Evolutionary conservation across 2,888 invertebrate genomes (phyloP), one percentile per base, ranked within the genome.

Genomic region (Spicauda simplicius): DNA sequence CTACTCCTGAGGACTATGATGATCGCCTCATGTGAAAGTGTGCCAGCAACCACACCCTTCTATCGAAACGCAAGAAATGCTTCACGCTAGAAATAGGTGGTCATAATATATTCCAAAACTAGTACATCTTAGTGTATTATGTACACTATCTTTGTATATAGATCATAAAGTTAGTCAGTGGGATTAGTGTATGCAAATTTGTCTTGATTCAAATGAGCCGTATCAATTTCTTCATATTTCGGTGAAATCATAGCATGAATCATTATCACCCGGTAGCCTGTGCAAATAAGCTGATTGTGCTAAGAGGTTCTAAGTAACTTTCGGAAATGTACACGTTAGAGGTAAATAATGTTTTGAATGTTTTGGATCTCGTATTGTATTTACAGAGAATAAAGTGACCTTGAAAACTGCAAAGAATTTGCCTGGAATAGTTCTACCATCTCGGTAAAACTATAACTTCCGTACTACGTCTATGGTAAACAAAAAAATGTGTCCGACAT

Each of bases 181-280:
- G 41, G 19, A 14, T 57, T 57, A 45, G 19, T 37, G 45, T 41
- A 58, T 53, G 50, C 11, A 55, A 60, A 54, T 30, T 55, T 59
- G 48, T 60, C 48, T n/a, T 25, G 55, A 50, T 19, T 10, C 33
- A 55, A 37, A 33, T 61, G 56, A 41, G 56, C 52, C 56, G 52
- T 57, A 67, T 25, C 56, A 61, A 67, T 67, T 61, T 67, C 67
- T 66, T 69, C 45, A 69, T 37, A 58, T 69, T 69, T 69, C 58
- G 58, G 55, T 57, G 70, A 70, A 72, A 70, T 69, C 70, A 69
- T 66, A 63, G 53, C 16, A 50, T 72, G 72, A 73, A 52, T 72
- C 71, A 71, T 58, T 64, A 69, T 72, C 68, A 54, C 62, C 63
- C 37, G 56, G 56, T 45, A 37, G 48, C 64, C 20, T 54, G 59